These are phyloP conservation scores for Myripristis jacobus DNA, from an alignment of 2,797 vertebrate genomes.

Conservation along the genomic window DNA sequence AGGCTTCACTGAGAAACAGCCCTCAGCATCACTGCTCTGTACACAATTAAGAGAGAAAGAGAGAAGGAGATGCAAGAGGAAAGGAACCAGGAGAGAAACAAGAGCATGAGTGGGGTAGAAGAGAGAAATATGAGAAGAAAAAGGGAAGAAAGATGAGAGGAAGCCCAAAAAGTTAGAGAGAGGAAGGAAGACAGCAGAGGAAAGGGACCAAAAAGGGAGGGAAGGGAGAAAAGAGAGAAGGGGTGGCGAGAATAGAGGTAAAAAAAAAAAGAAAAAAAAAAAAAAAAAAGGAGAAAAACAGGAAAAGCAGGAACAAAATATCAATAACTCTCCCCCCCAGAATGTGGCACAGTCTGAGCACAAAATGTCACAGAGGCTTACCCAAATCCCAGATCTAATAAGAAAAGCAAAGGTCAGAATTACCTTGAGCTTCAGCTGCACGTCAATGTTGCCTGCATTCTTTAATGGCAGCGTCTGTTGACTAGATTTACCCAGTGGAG, in stretches of 20 bases:
- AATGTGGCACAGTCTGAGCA: conserved; percentile 25
- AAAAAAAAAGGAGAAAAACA: conserved; percentile 18
- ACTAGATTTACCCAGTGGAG: conserved; percentile 83
- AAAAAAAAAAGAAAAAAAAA: too few species aligned
- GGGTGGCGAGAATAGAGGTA: background rate
- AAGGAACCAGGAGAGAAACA: background rate
- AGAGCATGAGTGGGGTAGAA: too few species aligned
- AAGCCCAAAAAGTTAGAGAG: too few species aligned
- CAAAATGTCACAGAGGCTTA: conserved; percentile 66
- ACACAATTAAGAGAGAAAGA: background rate
- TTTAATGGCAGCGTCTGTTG: conserved; percentile 91
- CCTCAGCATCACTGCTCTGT: conserved; percentile 82
- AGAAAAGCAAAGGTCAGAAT: conserved; percentile 71
- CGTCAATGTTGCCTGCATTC: conserved; percentile 96
- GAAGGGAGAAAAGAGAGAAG: background rate
- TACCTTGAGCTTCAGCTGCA: conserved; percentile 89
- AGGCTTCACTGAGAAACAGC: conserved; percentile 88
- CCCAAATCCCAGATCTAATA: conserved; percentile 58
- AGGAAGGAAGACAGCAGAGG: background rate
- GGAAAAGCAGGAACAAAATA: conserved; percentile 42
- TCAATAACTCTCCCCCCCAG: conserved; percentile 39
- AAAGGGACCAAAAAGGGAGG: background rate
- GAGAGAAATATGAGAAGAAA: background rate
- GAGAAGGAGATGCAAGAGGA: background rate
- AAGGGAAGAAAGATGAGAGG: too few species aligned